Percentiles rank a stretch among this genome's conserved stretches.
Evolutionary conservation across 2,888 invertebrate species (phyloP).

Genomic region (Neelides folsomi): DNA sequence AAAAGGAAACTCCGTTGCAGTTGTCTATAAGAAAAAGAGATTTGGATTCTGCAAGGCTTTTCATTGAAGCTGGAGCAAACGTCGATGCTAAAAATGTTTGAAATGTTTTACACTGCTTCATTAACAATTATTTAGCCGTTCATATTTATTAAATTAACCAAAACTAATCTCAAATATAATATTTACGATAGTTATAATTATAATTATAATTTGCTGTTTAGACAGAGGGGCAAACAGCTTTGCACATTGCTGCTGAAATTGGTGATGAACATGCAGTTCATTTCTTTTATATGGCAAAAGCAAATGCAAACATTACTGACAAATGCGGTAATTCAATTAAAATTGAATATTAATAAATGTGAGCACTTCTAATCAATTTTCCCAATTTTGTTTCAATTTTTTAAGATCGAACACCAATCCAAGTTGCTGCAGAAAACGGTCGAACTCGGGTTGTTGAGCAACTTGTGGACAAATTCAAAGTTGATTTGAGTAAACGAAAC

Average conservation of each 20-base stretch:
- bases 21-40: constrained; percentile 84
- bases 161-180: background rate
- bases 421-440: constrained; percentile 93
- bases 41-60: constrained; percentile 79
- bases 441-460: constrained; percentile 91
- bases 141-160: too few relatives aligned
- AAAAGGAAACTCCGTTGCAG: constrained; percentile 88
- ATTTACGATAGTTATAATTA: too few relatives aligned
- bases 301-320: constrained; percentile 86
- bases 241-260: constrained; percentile 90
- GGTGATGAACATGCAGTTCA: constrained; percentile 91
- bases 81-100: constrained; percentile 79
- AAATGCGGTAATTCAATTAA: constrained; percentile 63
- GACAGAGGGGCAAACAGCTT: constrained; percentile 85
- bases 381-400: constrained; percentile 6
- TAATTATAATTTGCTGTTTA: constrained; percentile 32
- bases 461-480: constrained; percentile 92
- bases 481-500: constrained; percentile 88
- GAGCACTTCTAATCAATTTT: too few relatives aligned
- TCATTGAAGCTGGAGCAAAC: constrained; percentile 81
- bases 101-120: too few relatives aligned
- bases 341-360: too few relatives aligned
- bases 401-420: constrained; percentile 87
- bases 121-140: too few relatives aligned
- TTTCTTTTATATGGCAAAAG: constrained; percentile 86